These are phyloP conservation scores for Tarsius wallacei DNA, from an alignment of 2,797 vertebrate genomes.

Conservation along the genomic window DNA sequence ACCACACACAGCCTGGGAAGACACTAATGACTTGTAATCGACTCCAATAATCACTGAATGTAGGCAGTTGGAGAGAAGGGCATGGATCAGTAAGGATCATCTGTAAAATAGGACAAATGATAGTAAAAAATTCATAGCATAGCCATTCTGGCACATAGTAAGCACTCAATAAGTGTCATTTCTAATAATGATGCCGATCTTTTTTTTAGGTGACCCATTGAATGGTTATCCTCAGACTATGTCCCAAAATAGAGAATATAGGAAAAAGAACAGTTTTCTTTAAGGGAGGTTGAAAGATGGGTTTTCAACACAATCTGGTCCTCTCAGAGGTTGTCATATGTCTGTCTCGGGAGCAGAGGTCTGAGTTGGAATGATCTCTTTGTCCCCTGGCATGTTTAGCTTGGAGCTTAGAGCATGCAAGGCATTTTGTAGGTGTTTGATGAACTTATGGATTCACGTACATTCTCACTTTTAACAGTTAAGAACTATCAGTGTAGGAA, in stretches of 20 bases:
- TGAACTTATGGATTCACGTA: not conserved
- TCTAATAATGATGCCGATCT: not conserved
- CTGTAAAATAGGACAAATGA: conserved; percentile 6
- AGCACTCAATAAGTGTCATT: conserved; percentile 15
- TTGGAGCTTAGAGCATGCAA: not conserved
- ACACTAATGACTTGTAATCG: not conserved
- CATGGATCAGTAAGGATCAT: not conserved
- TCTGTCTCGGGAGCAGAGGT: not conserved
- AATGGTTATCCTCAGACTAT: not conserved
- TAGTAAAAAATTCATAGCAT: not conserved
- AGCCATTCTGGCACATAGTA: not conserved
- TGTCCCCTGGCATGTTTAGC: not conserved
- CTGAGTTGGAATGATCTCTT: not conserved
- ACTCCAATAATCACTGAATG: not conserved
- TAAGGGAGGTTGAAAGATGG: not conserved
- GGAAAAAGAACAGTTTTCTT: not conserved
- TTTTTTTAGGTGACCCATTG: not conserved
- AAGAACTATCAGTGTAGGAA: not conserved
- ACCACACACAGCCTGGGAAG: not conserved
- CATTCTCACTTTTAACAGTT: not conserved
- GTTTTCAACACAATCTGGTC: not conserved
- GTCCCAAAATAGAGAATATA: not conserved
- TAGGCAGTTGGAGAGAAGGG: not conserved
- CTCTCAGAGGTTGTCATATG: not conserved
- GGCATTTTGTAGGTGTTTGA: not conserved